Base-by-base conservation (phyloP, 2,113 vertebrate species). In the Oostethus manadensis region DNA sequence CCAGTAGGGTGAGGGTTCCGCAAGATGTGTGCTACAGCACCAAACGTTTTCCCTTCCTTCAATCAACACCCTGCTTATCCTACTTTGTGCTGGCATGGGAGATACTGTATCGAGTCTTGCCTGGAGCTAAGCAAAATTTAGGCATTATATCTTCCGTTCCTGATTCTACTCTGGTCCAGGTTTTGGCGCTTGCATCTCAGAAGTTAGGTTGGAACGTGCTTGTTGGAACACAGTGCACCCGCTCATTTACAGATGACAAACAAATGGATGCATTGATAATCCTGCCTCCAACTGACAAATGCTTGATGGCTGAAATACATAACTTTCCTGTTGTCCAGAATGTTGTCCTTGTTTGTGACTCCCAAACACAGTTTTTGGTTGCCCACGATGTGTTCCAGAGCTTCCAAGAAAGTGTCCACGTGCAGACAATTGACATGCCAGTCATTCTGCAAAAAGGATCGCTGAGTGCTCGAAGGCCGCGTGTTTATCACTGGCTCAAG, bases 31-130 rank as follows among this genome's bases (percentile, higher is more conserved):
- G 93, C 74, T 91, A 91, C 76, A 88, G 74, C 60, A 80, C 83
- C 13, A 92, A 85, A 62, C 90, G 33, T 53, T 80, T 91, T 59
- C 73, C 82, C 0, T 82, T 87, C 47, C 79, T 96, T 18, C 81
- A 81, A 56, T 86, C 80, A 9, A 74, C 81, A 15, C 93, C 93
- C 1, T 94, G 92, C 60, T 26, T 93, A 42, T 96, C 94, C 17
- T 92, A 89, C 61, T 91, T 93, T 70, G 69, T 91, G 35, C 51
- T 93, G 26, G 88, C 90, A 5, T 92, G 91, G 92, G 86, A 91
- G 69, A 89, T 94, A 68, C 45, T 94, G n/a, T 72, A 62, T 20
- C 68, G 58, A 62, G 70, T 58, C 10, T 83, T 94, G 68, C 83
- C 87, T 10, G 82, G 61, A 62, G 43, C 71, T 33, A 92, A 89